Conservation (phyloP, 2,797 vertebrate species). For the Eurystomus glaucurus region DNA sequence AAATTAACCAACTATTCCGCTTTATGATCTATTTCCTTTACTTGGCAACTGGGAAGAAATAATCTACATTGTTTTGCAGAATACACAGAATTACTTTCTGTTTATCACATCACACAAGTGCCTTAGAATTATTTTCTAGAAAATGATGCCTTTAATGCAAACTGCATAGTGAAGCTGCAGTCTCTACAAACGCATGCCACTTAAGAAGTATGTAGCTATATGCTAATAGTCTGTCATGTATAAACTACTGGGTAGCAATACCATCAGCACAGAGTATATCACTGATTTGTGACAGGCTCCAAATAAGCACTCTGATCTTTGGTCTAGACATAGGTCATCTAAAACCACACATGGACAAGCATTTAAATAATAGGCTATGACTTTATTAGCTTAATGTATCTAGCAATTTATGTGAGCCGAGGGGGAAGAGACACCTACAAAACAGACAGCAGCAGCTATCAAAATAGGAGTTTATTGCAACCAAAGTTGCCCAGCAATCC, state of each 20-base stretch:
- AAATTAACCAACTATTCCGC: background rate
- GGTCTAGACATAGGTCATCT: background rate
- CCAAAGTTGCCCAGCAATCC: no score
- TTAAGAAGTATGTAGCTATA: background rate
- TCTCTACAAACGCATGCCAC: background rate
- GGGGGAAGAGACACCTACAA: background rate
- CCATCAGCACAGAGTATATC: background rate
- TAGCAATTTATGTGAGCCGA: background rate
- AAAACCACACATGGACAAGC: background rate
- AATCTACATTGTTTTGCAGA: background rate
- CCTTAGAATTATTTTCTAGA: background rate
- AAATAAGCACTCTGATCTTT: background rate
- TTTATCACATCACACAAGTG: background rate
- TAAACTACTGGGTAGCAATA: background rate
- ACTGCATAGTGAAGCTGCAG: background rate
- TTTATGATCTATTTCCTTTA: background rate
- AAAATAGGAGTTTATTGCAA: no score
- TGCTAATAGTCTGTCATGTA: background rate
- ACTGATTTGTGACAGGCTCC: background rate
- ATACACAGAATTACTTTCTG: background rate
- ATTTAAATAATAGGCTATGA: background rate
- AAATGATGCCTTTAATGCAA: background rate
- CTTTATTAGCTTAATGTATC: background rate
- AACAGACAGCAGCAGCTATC: no score
- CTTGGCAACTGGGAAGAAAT: background rate